A percentile compares a stretch with the other conserved stretches of the same genome.
Conservation (phyloP, 2,888 invertebrate species). For the Eupithecia vulgata region DNA sequence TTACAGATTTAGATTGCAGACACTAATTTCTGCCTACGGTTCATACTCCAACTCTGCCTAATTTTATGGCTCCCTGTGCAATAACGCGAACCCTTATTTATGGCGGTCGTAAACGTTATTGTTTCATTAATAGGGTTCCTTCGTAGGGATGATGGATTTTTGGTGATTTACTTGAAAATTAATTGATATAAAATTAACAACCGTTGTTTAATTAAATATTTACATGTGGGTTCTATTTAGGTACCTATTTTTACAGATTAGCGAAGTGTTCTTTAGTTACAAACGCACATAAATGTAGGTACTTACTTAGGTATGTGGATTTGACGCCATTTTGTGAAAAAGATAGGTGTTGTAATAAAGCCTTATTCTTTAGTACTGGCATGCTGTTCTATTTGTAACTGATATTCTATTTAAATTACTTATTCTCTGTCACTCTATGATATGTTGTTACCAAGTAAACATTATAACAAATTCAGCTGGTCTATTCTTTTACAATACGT, state of each 20-base stretch:
- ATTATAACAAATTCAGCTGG: no score
- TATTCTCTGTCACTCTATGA: no score
- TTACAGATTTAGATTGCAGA: no score
- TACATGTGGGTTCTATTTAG: neutral
- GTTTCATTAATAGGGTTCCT: slow-evolving; percentile 44
- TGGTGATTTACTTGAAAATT: slow-evolving; percentile 27
- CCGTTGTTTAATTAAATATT: neutral
- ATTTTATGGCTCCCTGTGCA: slow-evolving; percentile 44
- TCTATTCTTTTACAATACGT: no score
- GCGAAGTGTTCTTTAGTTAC: neutral
- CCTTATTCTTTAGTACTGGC: no score
- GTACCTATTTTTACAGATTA: neutral
- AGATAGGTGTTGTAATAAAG: no score
- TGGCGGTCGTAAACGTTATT: slow-evolving; percentile 43
- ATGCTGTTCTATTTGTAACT: no score
- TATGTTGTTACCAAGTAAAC: no score
- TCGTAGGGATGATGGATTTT: slow-evolving; percentile 38
- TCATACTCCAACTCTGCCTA: slow-evolving; percentile 4
- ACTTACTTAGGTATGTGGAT: no score
- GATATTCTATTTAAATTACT: no score
- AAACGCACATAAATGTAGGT: no score
- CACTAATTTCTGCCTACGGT: slow-evolving; percentile 14
- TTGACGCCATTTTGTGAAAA: no score
- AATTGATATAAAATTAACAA: slow-evolving; percentile 14
- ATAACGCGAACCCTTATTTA: slow-evolving; percentile 47